phyloP scores from a whole-genome alignment of 1,140 invertebrate species.

The Holcopasites calliopsidis region DNA sequence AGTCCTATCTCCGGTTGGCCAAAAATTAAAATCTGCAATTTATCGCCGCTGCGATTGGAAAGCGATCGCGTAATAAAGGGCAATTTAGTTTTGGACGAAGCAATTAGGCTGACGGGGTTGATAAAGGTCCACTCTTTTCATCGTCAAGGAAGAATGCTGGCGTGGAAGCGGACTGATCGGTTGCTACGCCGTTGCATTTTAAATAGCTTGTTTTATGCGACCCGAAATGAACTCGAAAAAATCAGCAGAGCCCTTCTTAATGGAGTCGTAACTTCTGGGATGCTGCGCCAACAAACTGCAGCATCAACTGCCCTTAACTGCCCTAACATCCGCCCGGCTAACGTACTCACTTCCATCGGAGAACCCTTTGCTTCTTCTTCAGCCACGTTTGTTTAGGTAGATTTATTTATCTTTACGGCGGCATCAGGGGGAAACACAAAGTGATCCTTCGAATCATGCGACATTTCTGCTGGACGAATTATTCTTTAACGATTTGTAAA shows the following conservation, averaged over 20 bases:
- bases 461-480: too few species aligned
- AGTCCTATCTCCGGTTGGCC: not conserved
- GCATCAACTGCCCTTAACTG: slow-evolving; percentile 39
- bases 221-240: slow-evolving; percentile 66
- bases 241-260: slow-evolving; percentile 61
- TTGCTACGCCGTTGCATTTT: slow-evolving; percentile 64
- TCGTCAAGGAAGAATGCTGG: not conserved
- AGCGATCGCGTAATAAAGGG: slow-evolving; percentile 4
- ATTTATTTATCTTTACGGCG: not conserved
- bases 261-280: slow-evolving; percentile 69
- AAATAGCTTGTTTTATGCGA: slow-evolving; percentile 71
- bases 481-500: too few species aligned
- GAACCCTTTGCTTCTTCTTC: slow-evolving; percentile 33
- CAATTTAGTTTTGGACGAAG: slow-evolving; percentile 24
- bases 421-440: not conserved
- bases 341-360: slow-evolving; percentile 9
- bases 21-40: not conserved
- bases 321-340: slow-evolving; percentile 19
- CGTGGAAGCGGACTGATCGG: not conserved
- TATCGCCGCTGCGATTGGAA: not conserved
- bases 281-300: slow-evolving; percentile 34
- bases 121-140: not conserved
- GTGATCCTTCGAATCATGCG: too few species aligned
- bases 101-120: slow-evolving; percentile 29
- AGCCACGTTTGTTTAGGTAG: not conserved